Conservation (phyloP, 1,140 invertebrate genomes). For the Drosophila trapezifrons region DNA sequence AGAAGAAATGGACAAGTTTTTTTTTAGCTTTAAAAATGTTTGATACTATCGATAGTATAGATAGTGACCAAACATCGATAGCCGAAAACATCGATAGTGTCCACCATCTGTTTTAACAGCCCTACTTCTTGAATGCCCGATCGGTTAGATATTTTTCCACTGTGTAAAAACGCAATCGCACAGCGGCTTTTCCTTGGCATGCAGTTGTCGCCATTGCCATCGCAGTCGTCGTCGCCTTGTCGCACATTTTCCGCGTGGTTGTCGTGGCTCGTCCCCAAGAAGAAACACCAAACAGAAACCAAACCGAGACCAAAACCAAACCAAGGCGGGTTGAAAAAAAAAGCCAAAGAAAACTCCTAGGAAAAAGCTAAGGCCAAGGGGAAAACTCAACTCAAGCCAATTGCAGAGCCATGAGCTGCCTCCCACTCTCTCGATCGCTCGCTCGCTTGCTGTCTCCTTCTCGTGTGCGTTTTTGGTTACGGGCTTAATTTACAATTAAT, state of each 20-base stretch:
- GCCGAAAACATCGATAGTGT: too few relatives aligned
- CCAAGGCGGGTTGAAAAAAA: neutral
- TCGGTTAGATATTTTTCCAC: too few relatives aligned
- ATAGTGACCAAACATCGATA: too few relatives aligned
- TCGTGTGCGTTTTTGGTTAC: slow-evolving; percentile 53
- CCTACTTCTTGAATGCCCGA: too few relatives aligned
- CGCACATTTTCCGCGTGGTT: slow-evolving; percentile 74
- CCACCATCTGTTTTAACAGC: too few relatives aligned
- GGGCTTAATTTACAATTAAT: slow-evolving; percentile 80
- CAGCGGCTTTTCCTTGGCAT: slow-evolving; percentile 68
- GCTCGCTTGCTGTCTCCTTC: neutral
- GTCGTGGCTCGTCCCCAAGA: slow-evolving; percentile 65
- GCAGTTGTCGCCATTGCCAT: slow-evolving; percentile 66
- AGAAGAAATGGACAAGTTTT: too few relatives aligned
- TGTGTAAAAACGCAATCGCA: slow-evolving; percentile 1
- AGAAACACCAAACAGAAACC: slow-evolving; percentile 29
- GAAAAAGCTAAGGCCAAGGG: slow-evolving; percentile 8
- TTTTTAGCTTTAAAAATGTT: too few relatives aligned
- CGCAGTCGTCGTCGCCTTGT: slow-evolving; percentile 41
- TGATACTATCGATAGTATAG: too few relatives aligned
- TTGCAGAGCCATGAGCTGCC: slow-evolving; percentile 4
- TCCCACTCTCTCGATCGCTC: neutral
- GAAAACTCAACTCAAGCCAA: slow-evolving; percentile 9
- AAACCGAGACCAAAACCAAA: slow-evolving; percentile 15
- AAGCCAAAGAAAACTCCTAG: slow-evolving; percentile 11